These are phyloP conservation scores for Melinaea marsaeus DNA, from an alignment of 2,888 invertebrate species.

Conservation along the genomic window DNA sequence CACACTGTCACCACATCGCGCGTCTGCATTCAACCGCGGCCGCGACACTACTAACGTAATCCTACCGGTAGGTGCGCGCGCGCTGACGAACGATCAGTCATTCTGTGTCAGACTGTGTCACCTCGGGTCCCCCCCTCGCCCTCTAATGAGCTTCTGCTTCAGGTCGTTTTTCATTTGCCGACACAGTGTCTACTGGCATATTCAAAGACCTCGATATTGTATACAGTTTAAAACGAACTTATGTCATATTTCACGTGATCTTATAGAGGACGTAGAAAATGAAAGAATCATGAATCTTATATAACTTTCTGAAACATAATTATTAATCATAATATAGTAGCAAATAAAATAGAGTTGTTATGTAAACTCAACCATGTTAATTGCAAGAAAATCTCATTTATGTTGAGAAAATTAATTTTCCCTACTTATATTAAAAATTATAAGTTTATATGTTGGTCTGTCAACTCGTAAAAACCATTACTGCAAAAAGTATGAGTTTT, in stretches of 20 bases:
- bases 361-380: too few relatives aligned
- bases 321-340: too few relatives aligned
- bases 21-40: slow-evolving; percentile 70
- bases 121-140: slow-evolving; percentile 37
- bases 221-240: slow-evolving; percentile 16
- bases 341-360: too few relatives aligned
- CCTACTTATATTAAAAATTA: too few relatives aligned
- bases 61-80: slow-evolving; percentile 63
- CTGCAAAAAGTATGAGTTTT: too few relatives aligned
- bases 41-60: slow-evolving; percentile 60
- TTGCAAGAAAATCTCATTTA: too few relatives aligned
- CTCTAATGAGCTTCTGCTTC: slow-evolving; percentile 65
- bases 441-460: too few relatives aligned
- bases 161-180: slow-evolving; percentile 39
- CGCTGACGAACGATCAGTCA: slow-evolving; percentile 71
- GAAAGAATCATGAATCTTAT: too few relatives aligned
- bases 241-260: slow-evolving; percentile 7
- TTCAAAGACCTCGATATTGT: slow-evolving; percentile 4
- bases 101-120: slow-evolving; percentile 65
- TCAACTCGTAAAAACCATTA: too few relatives aligned
- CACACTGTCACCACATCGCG: slow-evolving; percentile 59
- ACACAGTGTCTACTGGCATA: slow-evolving; percentile 23
- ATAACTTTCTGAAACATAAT: too few relatives aligned
- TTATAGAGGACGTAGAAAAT: not conserved
- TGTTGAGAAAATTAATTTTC: too few relatives aligned